A percentile compares a stretch with the other conserved stretches of the same genome.
Evolutionary conservation across 2,888 invertebrate genomes (phyloP).

Genomic region (Hirtodrosophila confusa): DNA sequence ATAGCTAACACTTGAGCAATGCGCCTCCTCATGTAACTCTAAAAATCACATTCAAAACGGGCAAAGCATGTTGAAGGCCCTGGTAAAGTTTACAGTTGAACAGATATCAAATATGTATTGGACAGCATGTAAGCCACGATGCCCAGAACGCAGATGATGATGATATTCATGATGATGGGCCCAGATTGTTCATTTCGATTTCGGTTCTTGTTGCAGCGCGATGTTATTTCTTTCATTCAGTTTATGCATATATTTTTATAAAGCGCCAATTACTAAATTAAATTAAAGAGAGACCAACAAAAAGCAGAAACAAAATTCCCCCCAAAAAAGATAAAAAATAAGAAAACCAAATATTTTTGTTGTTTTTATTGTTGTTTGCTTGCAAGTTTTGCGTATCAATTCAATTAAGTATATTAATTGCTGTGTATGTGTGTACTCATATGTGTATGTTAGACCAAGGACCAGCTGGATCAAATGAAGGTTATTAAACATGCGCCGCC

Average conservation of each 20-base stretch:
- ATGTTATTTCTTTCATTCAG: slow-evolving; percentile 38
- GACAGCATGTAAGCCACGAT: slow-evolving; percentile 35
- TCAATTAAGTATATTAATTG: slow-evolving; percentile 24
- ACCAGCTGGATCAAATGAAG: slow-evolving; percentile 87
- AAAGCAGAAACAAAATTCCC: slow-evolving; percentile 15
- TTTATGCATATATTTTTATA: slow-evolving; percentile 44
- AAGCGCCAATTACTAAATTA: slow-evolving; percentile 29
- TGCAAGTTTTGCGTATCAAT: slow-evolving; percentile 19
- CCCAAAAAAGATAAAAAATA: slow-evolving; percentile 9
- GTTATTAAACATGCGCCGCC: slow-evolving; percentile 93
- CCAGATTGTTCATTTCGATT: slow-evolving; percentile 39
- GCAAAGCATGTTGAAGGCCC: slow-evolving; percentile 39
- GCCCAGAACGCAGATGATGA: slow-evolving; percentile 20
- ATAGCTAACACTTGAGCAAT: slow-evolving; percentile 42
- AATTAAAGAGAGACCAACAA: slow-evolving; percentile 31
- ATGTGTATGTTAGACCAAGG: slow-evolving; percentile 86
- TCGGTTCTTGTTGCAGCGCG: slow-evolving; percentile 40
- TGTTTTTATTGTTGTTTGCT: slow-evolving; percentile 31
- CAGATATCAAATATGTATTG: slow-evolving; percentile 26
- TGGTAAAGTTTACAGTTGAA: slow-evolving; percentile 22
- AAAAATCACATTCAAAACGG: slow-evolving; percentile 34
- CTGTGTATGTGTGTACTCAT: slow-evolving; percentile 27
- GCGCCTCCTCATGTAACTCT: slow-evolving; percentile 43
- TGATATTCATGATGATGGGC: slow-evolving; percentile 20
- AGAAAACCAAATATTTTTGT: slow-evolving; percentile 3